Evolutionary conservation across 2,113 vertebrate genomes (phyloP).

Genomic region (Leptodactylus fuscus): DNA sequence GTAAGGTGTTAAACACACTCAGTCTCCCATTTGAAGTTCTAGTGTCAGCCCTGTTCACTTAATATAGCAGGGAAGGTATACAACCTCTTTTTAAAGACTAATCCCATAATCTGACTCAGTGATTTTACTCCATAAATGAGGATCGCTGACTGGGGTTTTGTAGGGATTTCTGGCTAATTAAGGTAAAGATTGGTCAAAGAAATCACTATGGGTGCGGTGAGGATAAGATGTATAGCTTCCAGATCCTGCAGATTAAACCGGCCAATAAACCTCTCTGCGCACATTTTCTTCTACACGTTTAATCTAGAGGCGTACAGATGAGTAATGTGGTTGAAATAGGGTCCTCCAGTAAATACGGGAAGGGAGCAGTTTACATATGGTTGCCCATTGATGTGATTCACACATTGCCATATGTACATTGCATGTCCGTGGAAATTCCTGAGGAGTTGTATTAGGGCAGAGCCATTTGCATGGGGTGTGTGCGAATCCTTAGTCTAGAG

Average conservation of each 20-base stretch:
- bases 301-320: not conserved
- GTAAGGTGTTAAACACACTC: not conserved
- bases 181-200: not conserved
- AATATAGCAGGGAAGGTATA: not conserved
- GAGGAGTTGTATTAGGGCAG: no score
- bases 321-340: no score
- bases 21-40: not conserved
- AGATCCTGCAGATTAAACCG: not conserved
- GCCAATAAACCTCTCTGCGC: not conserved
- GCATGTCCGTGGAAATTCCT: no score
- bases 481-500: no score
- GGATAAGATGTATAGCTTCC: not conserved
- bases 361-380: no score
- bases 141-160: not conserved
- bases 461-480: no score
- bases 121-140: conserved; percentile 23
- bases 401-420: no score
- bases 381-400: no score
- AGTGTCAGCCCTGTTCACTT: not conserved
- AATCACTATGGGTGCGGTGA: not conserved
- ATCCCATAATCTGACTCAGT: conserved; percentile 13
- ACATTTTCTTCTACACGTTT: no score
- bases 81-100: not conserved
- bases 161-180: conserved; percentile 8
- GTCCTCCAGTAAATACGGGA: no score